Evolutionary conservation across 2,113 vertebrate species (phyloP).

Genomic region (Cromileptes altivelis): DNA sequence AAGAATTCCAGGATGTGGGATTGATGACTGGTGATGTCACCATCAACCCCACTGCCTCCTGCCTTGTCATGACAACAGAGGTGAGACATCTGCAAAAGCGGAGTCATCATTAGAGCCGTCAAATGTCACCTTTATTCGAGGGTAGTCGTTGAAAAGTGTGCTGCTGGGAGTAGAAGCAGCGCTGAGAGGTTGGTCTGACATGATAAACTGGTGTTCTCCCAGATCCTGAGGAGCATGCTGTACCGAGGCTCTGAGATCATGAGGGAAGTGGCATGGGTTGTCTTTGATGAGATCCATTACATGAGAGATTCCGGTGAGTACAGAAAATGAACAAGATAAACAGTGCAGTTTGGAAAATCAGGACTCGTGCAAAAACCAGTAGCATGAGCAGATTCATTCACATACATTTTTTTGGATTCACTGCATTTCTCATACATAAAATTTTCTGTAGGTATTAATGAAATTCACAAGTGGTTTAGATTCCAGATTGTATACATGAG

Average conservation of each 20-base stretch:
- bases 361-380: not conserved
- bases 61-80: constrained; percentile 99
- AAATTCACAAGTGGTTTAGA: not conserved
- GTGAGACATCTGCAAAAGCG: constrained; percentile 71
- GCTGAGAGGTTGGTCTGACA: constrained; percentile 1
- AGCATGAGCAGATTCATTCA: not conserved
- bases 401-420: not conserved
- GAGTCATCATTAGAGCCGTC: not conserved
- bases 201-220: not conserved
- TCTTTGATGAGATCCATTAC: constrained; percentile 99
- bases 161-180: not conserved
- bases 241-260: constrained; percentile 99
- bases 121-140: not conserved
- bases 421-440: not conserved
- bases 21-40: constrained; percentile 99
- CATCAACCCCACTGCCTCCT: constrained; percentile 98
- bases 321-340: not conserved
- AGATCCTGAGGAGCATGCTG: constrained; percentile 99
- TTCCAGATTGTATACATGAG: no score
- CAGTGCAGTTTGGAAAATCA: not conserved
- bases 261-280: constrained; percentile 98
- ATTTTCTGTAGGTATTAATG: not conserved
- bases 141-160: not conserved
- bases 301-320: constrained; percentile 96
- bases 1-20: constrained; percentile 98